phyloP scores from a whole-genome alignment of 2,113 vertebrate species.

The Actinemys pallida region DNA sequence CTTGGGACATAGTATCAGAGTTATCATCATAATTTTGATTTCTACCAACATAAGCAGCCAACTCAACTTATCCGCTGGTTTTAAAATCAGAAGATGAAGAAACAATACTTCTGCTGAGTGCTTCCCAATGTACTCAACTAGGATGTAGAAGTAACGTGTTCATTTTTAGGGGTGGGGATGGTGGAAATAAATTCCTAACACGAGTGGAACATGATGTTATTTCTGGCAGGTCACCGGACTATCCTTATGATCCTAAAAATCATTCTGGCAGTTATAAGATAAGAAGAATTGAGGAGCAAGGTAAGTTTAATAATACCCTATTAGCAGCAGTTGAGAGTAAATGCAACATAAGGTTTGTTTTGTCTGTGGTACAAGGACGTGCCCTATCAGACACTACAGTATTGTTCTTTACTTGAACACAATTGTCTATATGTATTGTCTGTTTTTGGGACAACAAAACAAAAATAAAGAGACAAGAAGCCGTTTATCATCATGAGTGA shows the following conservation, averaged over 20 bases:
- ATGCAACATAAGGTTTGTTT: constrained; percentile 88
- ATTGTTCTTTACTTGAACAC: constrained; percentile 77
- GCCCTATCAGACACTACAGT: constrained; percentile 77
- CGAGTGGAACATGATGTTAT: constrained; percentile 58
- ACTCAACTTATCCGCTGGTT: constrained; percentile 49
- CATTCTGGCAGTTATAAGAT: constrained; percentile 77
- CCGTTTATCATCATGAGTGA: constrained; percentile 75
- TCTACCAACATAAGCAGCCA: constrained; percentile 58
- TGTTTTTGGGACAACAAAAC: constrained; percentile 79
- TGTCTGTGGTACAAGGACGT: constrained; percentile 84
- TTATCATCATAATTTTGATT: constrained; percentile 47
- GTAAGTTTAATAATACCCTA: constrained; percentile 82
- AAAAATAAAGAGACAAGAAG: constrained; percentile 77
- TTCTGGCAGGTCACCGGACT: constrained; percentile 74
- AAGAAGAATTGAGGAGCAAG: constrained; percentile 82
- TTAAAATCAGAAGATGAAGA: constrained; percentile 32
- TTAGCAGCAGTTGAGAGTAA: constrained; percentile 87
- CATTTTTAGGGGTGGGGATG: constrained; percentile 16
- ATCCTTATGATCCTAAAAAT: constrained; percentile 78
- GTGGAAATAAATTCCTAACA: constrained; percentile 58
- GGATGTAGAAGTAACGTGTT: constrained; percentile 53
- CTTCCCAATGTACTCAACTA: constrained; percentile 56
- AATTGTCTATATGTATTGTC: constrained; percentile 77
- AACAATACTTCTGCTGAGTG: constrained; percentile 47
- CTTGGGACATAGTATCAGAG: constrained; percentile 58